Conservation (phyloP, 2,888 invertebrate species). For the Calliphora vomitoria region DNA sequence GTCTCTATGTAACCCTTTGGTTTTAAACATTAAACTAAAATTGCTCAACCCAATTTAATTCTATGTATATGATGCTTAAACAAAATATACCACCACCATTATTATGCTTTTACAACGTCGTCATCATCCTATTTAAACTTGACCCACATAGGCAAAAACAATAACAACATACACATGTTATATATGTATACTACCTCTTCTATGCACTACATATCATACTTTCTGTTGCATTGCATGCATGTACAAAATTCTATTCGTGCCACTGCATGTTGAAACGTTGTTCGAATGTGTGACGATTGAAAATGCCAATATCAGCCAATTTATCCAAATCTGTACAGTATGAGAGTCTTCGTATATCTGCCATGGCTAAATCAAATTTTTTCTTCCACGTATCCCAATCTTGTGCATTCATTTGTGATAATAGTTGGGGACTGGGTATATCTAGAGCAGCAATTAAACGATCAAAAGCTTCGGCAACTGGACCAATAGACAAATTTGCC, state of each 20-base stretch:
- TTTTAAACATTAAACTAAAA: background rate
- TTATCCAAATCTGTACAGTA: constrained; percentile 80
- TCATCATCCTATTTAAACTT: constrained; percentile 53
- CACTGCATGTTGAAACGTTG: constrained; percentile 80
- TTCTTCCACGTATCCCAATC: constrained; percentile 82
- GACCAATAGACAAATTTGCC: constrained; percentile 81
- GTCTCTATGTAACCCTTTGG: too few species aligned
- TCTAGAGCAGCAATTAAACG: constrained; percentile 80
- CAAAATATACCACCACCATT: background rate
- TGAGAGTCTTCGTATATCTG: constrained; percentile 79
- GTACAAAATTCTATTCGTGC: constrained; percentile 61
- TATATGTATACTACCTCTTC: background rate
- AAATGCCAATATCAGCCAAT: constrained; percentile 80
- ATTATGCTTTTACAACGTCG: constrained; percentile 32
- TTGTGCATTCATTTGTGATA: constrained; percentile 81
- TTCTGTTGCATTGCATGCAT: constrained; percentile 7
- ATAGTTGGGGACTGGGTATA: constrained; percentile 80
- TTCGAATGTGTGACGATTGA: constrained; percentile 79
- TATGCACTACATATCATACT: constrained; percentile 17
- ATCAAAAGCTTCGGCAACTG: constrained; percentile 79
- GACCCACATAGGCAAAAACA: constrained; percentile 55
- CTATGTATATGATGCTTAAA: background rate
- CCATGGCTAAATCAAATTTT: constrained; percentile 80
- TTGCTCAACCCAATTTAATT: background rate
- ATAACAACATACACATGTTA: constrained; percentile 21